A percentile compares a stretch with the other conserved stretches of the same genome.
Evolutionary conservation across 2,888 invertebrate species (phyloP).

Genomic region (Amphipoea oculea): DNA sequence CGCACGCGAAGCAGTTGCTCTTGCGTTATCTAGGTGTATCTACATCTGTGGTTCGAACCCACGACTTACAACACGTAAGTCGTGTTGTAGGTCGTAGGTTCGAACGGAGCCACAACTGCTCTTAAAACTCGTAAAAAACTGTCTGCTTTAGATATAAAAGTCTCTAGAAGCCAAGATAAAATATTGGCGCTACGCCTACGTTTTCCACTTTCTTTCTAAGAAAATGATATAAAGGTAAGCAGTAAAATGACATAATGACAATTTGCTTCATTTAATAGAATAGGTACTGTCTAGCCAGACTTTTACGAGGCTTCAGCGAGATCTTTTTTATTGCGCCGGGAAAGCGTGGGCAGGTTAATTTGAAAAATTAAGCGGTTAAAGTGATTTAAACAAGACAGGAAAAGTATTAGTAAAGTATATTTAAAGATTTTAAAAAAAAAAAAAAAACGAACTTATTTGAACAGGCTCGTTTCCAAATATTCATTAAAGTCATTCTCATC

Average conservation of each 20-base stretch:
- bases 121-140: slow-evolving; percentile 11
- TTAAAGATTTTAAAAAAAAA: no score
- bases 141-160: slow-evolving; percentile 5
- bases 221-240: slow-evolving; percentile 20
- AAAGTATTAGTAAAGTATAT: no score
- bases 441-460: neutral
- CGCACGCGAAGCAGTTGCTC: no score
- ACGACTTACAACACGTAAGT: neutral
- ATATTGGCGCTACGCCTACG: slow-evolving; percentile 3
- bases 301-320: slow-evolving; percentile 8
- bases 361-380: slow-evolving; percentile 10
- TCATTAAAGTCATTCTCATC: neutral
- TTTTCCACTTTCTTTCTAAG: slow-evolving; percentile 13
- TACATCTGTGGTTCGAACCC: no score
- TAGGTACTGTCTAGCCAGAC: slow-evolving; percentile 17
- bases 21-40: no score
- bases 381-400: neutral
- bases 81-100: no score
- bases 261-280: slow-evolving; percentile 42
- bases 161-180: slow-evolving; percentile 18
- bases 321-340: slow-evolving; percentile 20
- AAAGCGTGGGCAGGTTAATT: slow-evolving; percentile 14
- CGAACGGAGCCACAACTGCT: neutral
- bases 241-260: slow-evolving; percentile 33
- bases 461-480: neutral